Base-by-base conservation (phyloP, 2,797 vertebrate species). In the Coranthus polyacanthus region DNA sequence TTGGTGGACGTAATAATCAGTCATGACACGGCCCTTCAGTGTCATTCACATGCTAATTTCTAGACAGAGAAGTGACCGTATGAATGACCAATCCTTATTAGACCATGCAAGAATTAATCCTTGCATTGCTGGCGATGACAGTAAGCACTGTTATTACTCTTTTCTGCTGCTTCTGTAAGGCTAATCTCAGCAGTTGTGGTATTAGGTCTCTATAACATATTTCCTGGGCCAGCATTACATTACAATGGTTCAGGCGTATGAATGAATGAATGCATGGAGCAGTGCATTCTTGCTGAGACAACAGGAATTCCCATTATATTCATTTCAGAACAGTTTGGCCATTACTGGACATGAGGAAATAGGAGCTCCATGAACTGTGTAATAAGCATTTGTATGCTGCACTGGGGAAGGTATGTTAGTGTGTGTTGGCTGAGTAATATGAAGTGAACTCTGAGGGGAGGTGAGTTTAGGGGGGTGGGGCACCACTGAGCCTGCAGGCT, bases 271-370 rank as follows among this genome's bases (percentile, higher is more conserved):
- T 2, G 36, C 22, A 59, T 4, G 60, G 45, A 63, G 50, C 59
- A 34, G 26, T 12, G 8, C 49, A 45, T 36, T 67, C 57, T 61
- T 72, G 84, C 81, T 88, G 78, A 86, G 47, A 67, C 60, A 61
- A 79, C 74, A 86, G 54, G 74, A 84, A 78, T 53, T 72, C 17
- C 61, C 62, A 71, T 76, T 79, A 74, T 36, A 62, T 20, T 72
- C 18, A 81, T 75, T 78, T 70, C 52, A 49, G 36, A 79, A 50
- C 62, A 83, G 66, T 46, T 54, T 64, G 66, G 63, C 60, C 51
- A 84, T 85, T 83, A 81, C 41, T 3, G 22, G 9, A 62, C 17
- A 34, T 12, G 43, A 70, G 49, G 78, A 82, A 83, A 87, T 76
- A 62, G 42, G 47, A 75, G 44, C 57, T 74, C 54, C 37, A 49